Base-by-base conservation (phyloP, 2,797 vertebrate species). In the Gallinago solitaria region DNA sequence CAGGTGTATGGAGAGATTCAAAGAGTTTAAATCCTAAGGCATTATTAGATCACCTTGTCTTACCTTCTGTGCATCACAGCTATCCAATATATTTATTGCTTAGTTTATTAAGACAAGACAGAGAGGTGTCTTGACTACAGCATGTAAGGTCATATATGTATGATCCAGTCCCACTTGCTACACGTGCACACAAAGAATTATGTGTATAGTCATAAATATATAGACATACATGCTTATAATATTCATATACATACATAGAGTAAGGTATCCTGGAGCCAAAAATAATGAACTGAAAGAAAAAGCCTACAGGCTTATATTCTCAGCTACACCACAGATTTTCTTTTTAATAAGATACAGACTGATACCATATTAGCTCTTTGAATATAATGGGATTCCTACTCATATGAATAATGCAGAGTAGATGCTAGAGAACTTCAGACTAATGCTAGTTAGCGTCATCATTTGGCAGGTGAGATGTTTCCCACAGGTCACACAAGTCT, bases 381-480 rank as follows among this genome's bases (percentile, higher is more conserved):
- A 87, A 75, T 78, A 71, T 57, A 92, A 92, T 48, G 20, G 41
- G 48, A 81, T 86, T 94, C 74, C 61, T 88, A 30, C 28, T 85
- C 1, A 0, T 27, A 91, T 64, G 60, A 82, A 94, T 96, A 92
- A 87, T 89, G 57, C 65, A 93, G 71, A 87, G 71, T 85, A 89
- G 76, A 78, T 68, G 37, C 71, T 80, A 80, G 41, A 93, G 71
- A 56, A 84, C 67, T 92, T 91, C 48, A 91, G 79, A 80, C 57
- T 80, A 76, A 70, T 64, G 84, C 23, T 32, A 77, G 57, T 73
- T 78, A 95, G 48, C 1, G 0, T 83, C 33, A 83, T 89, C 65
- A 83, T 83, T 89, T 93, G 86, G 71, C 89, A 93, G 45, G 65
- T 89, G 65, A 92, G 69, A 3, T 74, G 71, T 50, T 80, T 95